Conservation (phyloP, 2,113 vertebrate species). For the Piliocolobus tephrosceles region DNA sequence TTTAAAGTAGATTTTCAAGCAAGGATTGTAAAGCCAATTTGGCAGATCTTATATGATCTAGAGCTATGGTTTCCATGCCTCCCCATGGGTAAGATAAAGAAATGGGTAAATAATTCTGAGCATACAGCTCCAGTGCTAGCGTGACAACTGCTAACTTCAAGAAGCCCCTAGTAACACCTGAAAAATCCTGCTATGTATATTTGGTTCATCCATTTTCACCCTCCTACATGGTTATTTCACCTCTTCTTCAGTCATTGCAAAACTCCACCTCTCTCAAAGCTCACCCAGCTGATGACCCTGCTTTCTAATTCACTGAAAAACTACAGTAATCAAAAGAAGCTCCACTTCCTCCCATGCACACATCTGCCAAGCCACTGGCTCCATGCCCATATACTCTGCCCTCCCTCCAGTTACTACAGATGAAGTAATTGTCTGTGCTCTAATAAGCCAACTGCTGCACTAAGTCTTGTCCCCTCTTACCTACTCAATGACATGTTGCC, state of each 20-base stretch:
- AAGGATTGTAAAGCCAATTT: background rate
- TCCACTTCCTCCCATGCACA: background rate
- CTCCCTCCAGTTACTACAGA: background rate
- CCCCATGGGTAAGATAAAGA: background rate
- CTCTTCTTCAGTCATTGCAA: background rate
- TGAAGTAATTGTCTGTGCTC: background rate
- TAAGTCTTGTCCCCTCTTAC: background rate
- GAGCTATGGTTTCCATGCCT: background rate
- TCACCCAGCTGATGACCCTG: background rate
- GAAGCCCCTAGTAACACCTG: background rate
- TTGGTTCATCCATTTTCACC: background rate
- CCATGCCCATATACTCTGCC: background rate
- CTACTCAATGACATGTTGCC: background rate
- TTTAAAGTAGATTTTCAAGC: background rate
- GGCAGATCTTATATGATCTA: background rate
- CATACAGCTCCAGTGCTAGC: background rate
- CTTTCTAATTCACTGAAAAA: constrained; percentile 3
- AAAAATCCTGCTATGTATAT: background rate
- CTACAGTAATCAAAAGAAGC: background rate
- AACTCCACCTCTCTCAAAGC: background rate
- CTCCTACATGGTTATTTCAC: background rate
- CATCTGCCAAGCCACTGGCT: background rate
- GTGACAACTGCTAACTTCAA: too few species aligned
- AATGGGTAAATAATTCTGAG: background rate
- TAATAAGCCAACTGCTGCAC: background rate